Conservation (phyloP, 2,888 invertebrate genomes). For the Troides helena region DNA sequence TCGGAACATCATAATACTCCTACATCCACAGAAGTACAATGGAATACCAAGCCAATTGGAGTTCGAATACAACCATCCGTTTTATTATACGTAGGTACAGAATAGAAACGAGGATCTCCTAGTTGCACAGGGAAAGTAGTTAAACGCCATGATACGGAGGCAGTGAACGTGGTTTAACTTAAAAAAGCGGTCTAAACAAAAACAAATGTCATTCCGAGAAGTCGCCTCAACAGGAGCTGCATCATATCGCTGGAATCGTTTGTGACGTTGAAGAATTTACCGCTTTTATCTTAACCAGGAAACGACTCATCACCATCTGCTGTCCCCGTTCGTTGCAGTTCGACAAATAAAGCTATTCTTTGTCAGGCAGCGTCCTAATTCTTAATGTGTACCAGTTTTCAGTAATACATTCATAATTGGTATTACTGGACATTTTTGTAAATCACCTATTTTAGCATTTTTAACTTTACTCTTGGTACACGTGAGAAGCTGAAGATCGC, state of each 20-base stretch:
- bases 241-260: slow-evolving; percentile 43
- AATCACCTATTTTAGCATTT: no score
- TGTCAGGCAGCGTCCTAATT: slow-evolving; percentile 44
- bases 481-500: no score
- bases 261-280: slow-evolving; percentile 51
- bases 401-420: neutral
- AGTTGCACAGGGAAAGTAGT: no score
- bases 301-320: slow-evolving; percentile 53
- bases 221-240: slow-evolving; percentile 31
- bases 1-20: no score
- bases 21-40: no score
- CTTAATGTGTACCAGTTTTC: slow-evolving; percentile 40
- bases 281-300: slow-evolving; percentile 63
- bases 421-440: neutral
- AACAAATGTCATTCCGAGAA: slow-evolving; percentile 17
- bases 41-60: no score
- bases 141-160: no score
- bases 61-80: no score
- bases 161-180: no score
- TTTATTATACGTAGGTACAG: no score
- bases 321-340: slow-evolving; percentile 42
- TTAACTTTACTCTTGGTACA: no score
- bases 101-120: no score
- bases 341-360: slow-evolving; percentile 44
- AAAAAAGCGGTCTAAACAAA: neutral